A percentile compares a stretch with the other conserved stretches of the same genome.
phyloP scores from a whole-genome alignment of 2,113 vertebrate genomes.

The Leptobrachium leishanense region DNA sequence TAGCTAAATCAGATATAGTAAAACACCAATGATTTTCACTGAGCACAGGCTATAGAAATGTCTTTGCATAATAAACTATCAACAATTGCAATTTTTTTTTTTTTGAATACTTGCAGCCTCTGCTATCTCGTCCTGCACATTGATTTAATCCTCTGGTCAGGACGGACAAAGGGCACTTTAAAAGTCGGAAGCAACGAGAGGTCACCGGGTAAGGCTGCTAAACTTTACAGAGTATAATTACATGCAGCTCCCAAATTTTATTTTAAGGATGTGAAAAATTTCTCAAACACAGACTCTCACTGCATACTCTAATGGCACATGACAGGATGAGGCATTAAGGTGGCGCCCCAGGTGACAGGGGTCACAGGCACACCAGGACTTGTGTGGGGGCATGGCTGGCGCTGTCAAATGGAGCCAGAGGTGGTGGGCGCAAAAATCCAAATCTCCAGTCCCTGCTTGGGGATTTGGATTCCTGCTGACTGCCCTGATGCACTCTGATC shows the following conservation, averaged over 20 bases:
- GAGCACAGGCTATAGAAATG: conserved; percentile 59
- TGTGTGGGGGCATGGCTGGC: too few relatives aligned
- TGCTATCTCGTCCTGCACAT: conserved; percentile 28
- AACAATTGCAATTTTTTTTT: conserved; percentile 58
- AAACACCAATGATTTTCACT: conserved; percentile 67
- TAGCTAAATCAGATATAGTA: conserved; percentile 66
- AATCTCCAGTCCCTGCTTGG: too few relatives aligned
- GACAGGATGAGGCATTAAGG: too few relatives aligned
- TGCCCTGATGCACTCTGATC: too few relatives aligned
- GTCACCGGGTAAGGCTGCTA: neutral
- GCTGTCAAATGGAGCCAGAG: too few relatives aligned
- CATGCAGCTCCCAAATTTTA: neutral
- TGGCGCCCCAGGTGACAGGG: too few relatives aligned
- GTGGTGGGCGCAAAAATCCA: too few relatives aligned
- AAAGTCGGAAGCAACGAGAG: neutral
- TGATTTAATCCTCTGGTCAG: conserved; percentile 36
- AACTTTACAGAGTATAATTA: conserved; percentile 3
- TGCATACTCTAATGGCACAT: too few relatives aligned
- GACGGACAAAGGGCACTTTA: neutral
- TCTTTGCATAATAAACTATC: conserved; percentile 65
- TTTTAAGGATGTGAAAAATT: neutral
- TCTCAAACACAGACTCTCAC: too few relatives aligned
- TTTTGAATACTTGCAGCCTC: conserved; percentile 61
- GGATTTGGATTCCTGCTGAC: too few relatives aligned
- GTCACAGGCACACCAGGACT: too few relatives aligned